phyloP scores from a whole-genome alignment of 2,888 invertebrate genomes.

The Oscheius sp. region DNA sequence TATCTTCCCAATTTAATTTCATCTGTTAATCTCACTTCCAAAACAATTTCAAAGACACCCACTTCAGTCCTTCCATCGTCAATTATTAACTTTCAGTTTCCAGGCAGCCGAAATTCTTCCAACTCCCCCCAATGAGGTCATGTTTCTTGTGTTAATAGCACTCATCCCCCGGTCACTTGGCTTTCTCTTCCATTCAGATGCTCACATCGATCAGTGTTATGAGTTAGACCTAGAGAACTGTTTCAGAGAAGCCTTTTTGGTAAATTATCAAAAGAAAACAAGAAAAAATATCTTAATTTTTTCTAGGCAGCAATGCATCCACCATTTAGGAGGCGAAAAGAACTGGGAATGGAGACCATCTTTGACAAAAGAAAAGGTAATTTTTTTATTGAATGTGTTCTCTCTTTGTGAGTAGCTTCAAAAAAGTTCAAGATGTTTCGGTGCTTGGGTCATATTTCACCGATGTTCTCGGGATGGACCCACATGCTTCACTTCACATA shows the following conservation, averaged over 20 bases:
- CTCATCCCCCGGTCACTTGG: background rate
- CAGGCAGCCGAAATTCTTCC: background rate
- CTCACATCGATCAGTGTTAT: constrained; percentile 40
- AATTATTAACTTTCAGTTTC: constrained; percentile 5
- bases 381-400: too few species aligned
- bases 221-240: constrained; percentile 56
- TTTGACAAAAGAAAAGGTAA: constrained; percentile 40
- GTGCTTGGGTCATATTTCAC: too few species aligned
- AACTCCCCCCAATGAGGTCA: constrained; percentile 22
- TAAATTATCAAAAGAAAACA: constrained; percentile 28
- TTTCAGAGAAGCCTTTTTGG: constrained; percentile 56
- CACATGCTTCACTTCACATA: too few species aligned
- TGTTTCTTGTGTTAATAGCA: constrained; percentile 14
- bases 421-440: too few species aligned
- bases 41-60: too few species aligned
- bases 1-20: too few species aligned
- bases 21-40: too few species aligned
- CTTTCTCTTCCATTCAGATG: constrained; percentile 32
- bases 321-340: constrained; percentile 37
- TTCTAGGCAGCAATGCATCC: constrained; percentile 51
- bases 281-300: background rate
- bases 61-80: too few species aligned
- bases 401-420: too few species aligned
- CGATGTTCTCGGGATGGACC: too few species aligned
- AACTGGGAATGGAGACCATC: constrained; percentile 18